phyloP scores from a whole-genome alignment of 2,113 vertebrate species.

The Cinclus cinclus region DNA sequence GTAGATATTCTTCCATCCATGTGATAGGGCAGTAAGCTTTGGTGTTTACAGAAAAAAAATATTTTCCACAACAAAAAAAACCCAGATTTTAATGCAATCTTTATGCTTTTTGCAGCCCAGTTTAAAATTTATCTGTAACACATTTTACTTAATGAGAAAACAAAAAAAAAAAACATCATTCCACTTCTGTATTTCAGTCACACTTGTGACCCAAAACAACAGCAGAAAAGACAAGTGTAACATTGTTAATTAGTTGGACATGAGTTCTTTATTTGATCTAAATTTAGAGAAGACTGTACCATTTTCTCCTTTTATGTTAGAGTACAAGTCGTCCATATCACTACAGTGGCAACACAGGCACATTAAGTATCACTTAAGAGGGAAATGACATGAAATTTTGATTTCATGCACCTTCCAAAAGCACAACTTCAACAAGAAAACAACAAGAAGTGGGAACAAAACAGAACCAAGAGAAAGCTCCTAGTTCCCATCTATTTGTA shows the following conservation, averaged over 20 bases:
- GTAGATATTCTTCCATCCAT: background rate
- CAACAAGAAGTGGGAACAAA: background rate
- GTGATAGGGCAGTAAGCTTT: background rate
- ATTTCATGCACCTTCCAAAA: background rate
- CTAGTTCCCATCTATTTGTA: background rate
- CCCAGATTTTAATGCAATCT: background rate
- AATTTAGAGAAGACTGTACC: background rate
- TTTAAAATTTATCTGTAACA: background rate
- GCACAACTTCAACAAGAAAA: background rate
- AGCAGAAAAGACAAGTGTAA: background rate
- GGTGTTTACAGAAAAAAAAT: background rate
- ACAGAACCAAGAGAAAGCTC: background rate
- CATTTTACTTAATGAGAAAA: background rate
- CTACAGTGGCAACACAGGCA: background rate
- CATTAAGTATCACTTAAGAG: background rate
- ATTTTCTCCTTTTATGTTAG: slow-evolving; percentile 6
- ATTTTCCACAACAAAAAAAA: background rate
- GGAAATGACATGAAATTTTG: background rate
- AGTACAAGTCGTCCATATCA: background rate
- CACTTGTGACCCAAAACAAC: background rate
- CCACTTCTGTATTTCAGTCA: background rate
- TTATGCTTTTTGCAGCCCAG: background rate
- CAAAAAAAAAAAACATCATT: background rate
- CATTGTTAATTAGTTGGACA: slow-evolving; percentile 44
- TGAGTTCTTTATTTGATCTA: background rate